Base-by-base conservation (phyloP, 2,888 invertebrate genomes). In the Trilocha varians region DNA sequence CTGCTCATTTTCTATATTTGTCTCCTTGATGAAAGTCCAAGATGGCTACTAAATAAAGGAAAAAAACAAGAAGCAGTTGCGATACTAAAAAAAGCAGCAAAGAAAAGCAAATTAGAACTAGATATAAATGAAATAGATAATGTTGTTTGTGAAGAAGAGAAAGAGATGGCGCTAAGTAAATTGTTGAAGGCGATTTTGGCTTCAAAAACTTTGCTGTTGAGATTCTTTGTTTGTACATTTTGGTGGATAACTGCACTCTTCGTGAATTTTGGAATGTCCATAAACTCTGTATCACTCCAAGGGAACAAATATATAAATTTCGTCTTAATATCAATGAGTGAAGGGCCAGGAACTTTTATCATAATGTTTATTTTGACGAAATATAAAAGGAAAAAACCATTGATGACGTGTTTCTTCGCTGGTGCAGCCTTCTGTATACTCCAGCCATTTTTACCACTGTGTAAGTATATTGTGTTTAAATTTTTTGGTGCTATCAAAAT, bases 281-380 rank as follows among this genome's bases (percentile, higher is more conserved):
- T 95, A 18, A 93, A 92, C 59, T 90, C 93, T 0, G 92, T 93
- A 0, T 87, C 91, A 0, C 70, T 95, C 25, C 88, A 90, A 51
- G 94, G 93, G 3, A 90, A 94, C 63, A 91, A 91, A 57, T 94
- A 94, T 60, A 55, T 91, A 1, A 94, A 94, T 68, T 94, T 91
- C 55, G 90, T 91, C 3, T 56, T 91, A 15, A 84, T 88, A 1
- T 68, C 87, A 0, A 43, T 87, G 0, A 79, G 89, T 5, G 91
- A 84, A 48, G 66, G 91, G 15, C 91, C 91, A 1, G 90, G 88
- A 0, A 86, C 83, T 40, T 63, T 89, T 16, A 57, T 87, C 6
- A 83, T 87, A 2, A 87, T 86, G 51, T 79, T 87, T 41, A 61
- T 90, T 14, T 66, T 90, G 45, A 87, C 88, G 46, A 66, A 74